Conservation (phyloP, 2,113 vertebrate species). For the Boleophthalmus pectinirostris region DNA sequence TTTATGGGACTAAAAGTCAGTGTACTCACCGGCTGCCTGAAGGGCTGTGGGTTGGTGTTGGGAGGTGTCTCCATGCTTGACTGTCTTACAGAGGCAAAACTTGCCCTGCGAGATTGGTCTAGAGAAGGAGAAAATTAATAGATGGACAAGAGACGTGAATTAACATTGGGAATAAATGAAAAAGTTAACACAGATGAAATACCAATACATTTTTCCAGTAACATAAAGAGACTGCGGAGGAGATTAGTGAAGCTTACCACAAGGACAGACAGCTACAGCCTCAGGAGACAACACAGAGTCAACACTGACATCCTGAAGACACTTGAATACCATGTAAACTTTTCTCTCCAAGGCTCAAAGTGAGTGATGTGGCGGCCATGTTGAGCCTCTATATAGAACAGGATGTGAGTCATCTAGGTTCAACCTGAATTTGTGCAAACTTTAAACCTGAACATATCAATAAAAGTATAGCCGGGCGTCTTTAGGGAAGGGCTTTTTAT, state of each 20-base stretch:
- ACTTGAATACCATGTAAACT: constrained; percentile 9
- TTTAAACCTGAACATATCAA: constrained; percentile 33
- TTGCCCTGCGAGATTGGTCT: constrained; percentile 90
- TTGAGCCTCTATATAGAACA: constrained; percentile 1
- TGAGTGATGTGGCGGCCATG: constrained; percentile 18
- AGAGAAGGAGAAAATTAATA: constrained; percentile 8
- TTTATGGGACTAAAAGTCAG: neutral
- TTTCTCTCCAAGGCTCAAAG: constrained; percentile 19
- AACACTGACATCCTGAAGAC: constrained; percentile 24
- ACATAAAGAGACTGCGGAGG: neutral
- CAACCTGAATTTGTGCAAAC: constrained; percentile 37
- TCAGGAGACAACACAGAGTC: constrained; percentile 18
- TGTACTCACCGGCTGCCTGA: constrained; percentile 88
- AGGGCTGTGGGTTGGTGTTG: constrained; percentile 83
- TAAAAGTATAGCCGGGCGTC: constrained; percentile 37
- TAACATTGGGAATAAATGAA: neutral
- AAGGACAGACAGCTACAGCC: constrained; percentile 47
- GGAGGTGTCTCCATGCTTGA: constrained; percentile 92
- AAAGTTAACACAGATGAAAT: neutral
- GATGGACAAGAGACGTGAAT: neutral
- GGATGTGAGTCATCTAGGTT: constrained; percentile 20
- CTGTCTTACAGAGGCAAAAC: constrained; percentile 90
- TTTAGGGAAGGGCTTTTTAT: constrained; percentile 23
- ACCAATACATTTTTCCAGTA: neutral
- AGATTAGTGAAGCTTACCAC: constrained; percentile 24